These are phyloP conservation scores for Caranx ignobilis DNA, from an alignment of 2,113 vertebrate species.

Conservation along the genomic window DNA sequence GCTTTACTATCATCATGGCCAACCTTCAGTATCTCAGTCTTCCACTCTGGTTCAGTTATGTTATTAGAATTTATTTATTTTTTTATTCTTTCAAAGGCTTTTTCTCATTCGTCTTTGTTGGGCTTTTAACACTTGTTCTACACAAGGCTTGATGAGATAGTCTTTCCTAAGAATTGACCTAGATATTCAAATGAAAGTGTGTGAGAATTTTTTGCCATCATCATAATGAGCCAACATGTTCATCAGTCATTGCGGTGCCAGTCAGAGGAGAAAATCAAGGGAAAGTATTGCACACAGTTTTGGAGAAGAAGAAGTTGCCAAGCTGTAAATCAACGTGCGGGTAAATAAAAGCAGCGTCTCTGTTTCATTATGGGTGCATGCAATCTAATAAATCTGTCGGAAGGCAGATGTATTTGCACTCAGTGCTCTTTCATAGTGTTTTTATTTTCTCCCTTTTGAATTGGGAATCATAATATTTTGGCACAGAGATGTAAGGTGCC, in stretches of 20 bases:
- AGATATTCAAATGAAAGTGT: constrained; percentile 10
- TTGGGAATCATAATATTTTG: constrained; percentile 66
- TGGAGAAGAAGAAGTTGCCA: constrained; percentile 53
- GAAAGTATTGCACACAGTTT: constrained; percentile 47
- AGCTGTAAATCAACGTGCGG: constrained; percentile 63
- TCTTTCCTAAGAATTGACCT: constrained; percentile 9
- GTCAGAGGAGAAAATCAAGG: background rate
- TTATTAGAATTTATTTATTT: background rate
- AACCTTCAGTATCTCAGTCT: background rate
- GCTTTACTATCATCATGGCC: background rate
- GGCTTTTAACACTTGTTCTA: background rate
- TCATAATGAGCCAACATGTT: constrained; percentile 22
- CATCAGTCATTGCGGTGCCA: constrained; percentile 32
- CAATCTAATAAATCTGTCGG: constrained; percentile 68
- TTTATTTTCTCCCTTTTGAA: constrained; percentile 35
- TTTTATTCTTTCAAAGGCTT: background rate
- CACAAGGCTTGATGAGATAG: background rate
- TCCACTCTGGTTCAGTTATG: background rate
- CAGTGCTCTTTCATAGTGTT: constrained; percentile 34
- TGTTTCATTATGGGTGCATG: constrained; percentile 55
- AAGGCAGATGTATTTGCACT: constrained; percentile 45
- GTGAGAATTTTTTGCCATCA: background rate
- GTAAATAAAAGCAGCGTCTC: constrained; percentile 66
- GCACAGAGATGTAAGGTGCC: constrained; percentile 40
- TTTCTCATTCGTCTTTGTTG: background rate